These are phyloP conservation scores for Gyps fulvus DNA, from an alignment of 2,113 vertebrate species.

Conservation along the genomic window DNA sequence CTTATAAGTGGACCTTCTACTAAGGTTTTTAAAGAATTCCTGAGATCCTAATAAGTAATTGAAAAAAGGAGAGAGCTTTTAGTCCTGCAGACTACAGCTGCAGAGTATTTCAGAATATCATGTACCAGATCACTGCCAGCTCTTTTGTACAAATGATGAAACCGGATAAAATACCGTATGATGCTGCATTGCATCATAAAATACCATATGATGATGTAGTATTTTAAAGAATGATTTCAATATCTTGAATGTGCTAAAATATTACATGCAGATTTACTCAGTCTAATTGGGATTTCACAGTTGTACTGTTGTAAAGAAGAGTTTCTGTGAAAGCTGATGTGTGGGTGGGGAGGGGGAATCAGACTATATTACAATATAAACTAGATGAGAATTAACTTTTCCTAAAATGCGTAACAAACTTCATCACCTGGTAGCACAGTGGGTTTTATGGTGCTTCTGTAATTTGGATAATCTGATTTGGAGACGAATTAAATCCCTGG, in stretches of 20 bases:
- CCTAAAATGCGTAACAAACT: background rate
- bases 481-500: background rate
- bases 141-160: conserved; percentile 28
- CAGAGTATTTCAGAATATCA: conserved; percentile 35
- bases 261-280: background rate
- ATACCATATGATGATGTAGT: background rate
- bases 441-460: background rate
- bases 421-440: background rate
- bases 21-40: conserved; percentile 50
- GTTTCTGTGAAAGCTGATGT: background rate
- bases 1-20: conserved; percentile 33
- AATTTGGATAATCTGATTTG: background rate
- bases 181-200: background rate
- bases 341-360: background rate
- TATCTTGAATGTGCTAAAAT: conserved; percentile 14
- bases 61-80: conserved; percentile 26
- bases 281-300: conserved; percentile 5
- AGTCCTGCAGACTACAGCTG: background rate
- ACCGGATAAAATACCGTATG: conserved; percentile 18
- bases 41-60: conserved; percentile 54
- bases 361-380: background rate
- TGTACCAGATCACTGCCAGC: conserved; percentile 40
- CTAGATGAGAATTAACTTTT: conserved; percentile 32
- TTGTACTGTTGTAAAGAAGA: background rate
- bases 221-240: conserved; percentile 15